Conservation (phyloP, 2,113 vertebrate genomes). For the Pardalotus punctatus region DNA sequence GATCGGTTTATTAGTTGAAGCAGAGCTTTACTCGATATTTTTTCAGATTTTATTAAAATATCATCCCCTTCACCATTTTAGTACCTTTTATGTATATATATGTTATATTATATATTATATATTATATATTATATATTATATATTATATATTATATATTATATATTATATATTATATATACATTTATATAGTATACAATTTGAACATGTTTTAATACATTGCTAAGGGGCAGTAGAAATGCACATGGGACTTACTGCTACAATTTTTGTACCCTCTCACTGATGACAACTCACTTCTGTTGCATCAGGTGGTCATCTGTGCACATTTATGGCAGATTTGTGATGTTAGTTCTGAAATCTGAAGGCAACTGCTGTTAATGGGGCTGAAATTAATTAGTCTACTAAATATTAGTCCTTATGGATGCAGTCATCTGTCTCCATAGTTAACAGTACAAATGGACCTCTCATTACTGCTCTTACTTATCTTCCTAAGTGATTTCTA, state of each 20-base stretch:
- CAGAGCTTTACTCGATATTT: not conserved
- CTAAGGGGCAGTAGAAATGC: not conserved
- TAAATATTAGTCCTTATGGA: not conserved
- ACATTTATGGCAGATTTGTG: not conserved
- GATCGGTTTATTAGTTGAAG: not conserved
- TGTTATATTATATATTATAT: no score
- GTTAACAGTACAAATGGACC: not conserved
- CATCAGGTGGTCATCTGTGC: not conserved
- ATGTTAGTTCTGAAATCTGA: not conserved
- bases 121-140: no score
- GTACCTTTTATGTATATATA: not conserved
- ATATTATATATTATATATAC: not conserved
- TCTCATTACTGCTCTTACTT: not conserved
- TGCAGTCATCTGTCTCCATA: not conserved
- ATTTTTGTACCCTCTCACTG: not conserved
- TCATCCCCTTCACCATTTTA: not conserved
- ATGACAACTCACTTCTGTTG: not conserved
- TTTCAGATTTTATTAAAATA: not conserved
- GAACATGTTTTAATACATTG: accelerated
- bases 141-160: not conserved
- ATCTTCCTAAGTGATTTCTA: not conserved
- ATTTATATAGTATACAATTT: not conserved
- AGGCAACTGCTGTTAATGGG: not conserved
- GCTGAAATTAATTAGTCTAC: not conserved
- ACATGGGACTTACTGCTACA: not conserved